Evolutionary conservation across 2,113 vertebrate species (phyloP), one percentile per base, ranked within the genome.

Genomic region (Coturnix japonica): DNA sequence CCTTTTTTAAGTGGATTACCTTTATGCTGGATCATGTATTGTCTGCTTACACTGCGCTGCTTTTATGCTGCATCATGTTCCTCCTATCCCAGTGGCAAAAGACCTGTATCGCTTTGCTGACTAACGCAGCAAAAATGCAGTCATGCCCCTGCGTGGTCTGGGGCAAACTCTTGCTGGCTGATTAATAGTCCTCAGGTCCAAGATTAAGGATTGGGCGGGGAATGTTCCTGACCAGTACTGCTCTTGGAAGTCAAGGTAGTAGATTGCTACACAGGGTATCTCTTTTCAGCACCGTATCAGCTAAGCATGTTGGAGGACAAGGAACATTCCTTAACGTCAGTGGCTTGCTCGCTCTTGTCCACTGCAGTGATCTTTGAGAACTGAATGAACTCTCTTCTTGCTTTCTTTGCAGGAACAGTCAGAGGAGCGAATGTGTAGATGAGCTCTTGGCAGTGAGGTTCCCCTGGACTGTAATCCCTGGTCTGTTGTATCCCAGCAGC

Each of bases 51-150:
- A 33, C 3, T 31, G 0, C n/a, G 21, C 25, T 35, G 85, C 49
- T 70, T 70, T 80, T 92, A 94, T 95, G 91, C 95, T 80, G 85
- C 2, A 15, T 91, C 95, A 92, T 94, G 93, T 79, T 85, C 66
- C 30, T 87, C 18, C 44, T 0, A 20, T 91, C 81, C 85, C n/a
- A 60, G 25, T 41, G 47, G 37, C 1, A 6, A 9, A 63, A 70
- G 33, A 11, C 60, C 60, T 2, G 0, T 21, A 5, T 60, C 2
- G 8, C 67, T 54, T 5, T 10, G 1, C 51, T 92, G 91, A 87
- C 85, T 89, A 76, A 85, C 7, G 59, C 74, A 28, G 9, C 44
- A 73, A 44, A 91, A 85, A 19, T 8, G 4, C 22, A 3, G 15
- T 95, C 89, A 79, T 57, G 95, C 44, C 75, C 64, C 71, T 2